Conservation (phyloP, 2,113 vertebrate species). For the Myiozetetes cayanensis region DNA sequence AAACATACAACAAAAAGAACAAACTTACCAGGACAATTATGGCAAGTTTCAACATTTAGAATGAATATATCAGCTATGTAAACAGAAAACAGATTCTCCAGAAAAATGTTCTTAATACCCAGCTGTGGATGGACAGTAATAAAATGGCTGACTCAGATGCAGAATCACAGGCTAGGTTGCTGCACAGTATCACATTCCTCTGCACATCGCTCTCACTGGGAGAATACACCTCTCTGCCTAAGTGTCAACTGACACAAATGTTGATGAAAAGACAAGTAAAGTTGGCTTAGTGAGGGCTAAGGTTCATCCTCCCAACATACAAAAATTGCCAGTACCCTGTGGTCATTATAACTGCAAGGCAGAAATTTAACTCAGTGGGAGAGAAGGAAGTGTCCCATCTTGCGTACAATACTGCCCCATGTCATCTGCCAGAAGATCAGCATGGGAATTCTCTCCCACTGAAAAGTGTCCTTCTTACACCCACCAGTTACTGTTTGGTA, state of each 20-base stretch:
- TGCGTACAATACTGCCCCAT: neutral
- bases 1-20: neutral
- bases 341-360: neutral
- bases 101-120: neutral
- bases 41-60: neutral
- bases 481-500: neutral
- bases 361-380: neutral
- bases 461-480: neutral
- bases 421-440: neutral
- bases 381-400: neutral
- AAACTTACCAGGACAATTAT: neutral
- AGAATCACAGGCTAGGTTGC: neutral
- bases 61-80: neutral
- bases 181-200: neutral
- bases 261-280: neutral
- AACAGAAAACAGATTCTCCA: neutral
- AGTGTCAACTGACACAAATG: neutral
- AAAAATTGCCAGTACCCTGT: neutral
- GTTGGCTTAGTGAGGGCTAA: neutral
- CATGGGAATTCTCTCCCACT: neutral
- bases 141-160: neutral
- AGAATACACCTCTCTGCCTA: neutral
- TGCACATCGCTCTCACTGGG: neutral
- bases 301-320: neutral
- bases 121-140: neutral